Base-by-base conservation (phyloP, 2,113 vertebrate genomes). In the Lasiurus borealis region DNA sequence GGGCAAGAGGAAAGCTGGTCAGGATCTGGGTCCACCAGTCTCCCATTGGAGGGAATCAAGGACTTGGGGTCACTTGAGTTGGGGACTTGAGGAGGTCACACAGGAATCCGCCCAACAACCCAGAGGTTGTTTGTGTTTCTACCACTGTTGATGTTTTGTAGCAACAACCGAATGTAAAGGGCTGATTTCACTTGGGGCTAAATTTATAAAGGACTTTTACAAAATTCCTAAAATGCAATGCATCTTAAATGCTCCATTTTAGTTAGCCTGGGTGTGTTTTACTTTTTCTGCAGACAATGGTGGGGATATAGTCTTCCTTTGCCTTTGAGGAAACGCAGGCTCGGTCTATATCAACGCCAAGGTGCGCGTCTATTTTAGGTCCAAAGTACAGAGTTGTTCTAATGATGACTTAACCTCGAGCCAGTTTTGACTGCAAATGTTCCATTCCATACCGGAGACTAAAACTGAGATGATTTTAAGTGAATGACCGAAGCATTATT, bases 1-100 rank as follows among this genome's bases (percentile, higher is more conserved):
- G 23, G 93, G 88, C 90, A 86, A 75, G 97, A 97, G 87, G 97
- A 97, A 96, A 95, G 85, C 90, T 31, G 85, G 71, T 97, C 90
- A 92, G 95, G 69, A 72, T 93, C 91, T 95, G 93, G 97, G 88
- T 93, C 46, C 12, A 96, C 80, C 94, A 40, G 15, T 8, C 66
- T 82, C 54, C 86, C 83, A 40, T 50, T 96, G 89, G 90, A 90
- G 46, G 91, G 86, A 82, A 72, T 44, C 80, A 92, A 97, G 97
- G 34, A 82, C 57, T 59, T 19, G 44, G 75, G 94, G 95, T 75
- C 86, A 85, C 62, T 50, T 77, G 36, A 92, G 23, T 8, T 5
- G 31, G 69, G 40, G 12, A 84, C 72, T 71, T 29, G 40, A 46
- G 72, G 95, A 40, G 40, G 95, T 85, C 90, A 88, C 34, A 18